Conservation (phyloP, 2,113 vertebrate species). For the Brevimyrus niger region DNA sequence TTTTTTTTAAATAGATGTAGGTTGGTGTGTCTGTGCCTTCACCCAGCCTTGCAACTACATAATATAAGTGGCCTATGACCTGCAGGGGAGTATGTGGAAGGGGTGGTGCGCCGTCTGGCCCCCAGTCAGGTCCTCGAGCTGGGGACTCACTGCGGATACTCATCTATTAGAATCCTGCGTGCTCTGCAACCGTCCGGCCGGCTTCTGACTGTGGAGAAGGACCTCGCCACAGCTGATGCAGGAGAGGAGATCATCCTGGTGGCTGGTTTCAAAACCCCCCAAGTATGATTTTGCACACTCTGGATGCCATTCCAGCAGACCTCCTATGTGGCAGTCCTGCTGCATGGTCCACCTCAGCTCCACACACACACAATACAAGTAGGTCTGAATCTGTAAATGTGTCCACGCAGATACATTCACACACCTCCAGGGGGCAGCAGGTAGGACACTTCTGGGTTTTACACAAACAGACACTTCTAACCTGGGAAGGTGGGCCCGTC, state of each 20-base stretch:
- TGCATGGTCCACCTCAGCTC: neutral
- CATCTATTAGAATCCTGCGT: conserved; percentile 46
- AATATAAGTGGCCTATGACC: neutral
- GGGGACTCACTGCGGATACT: conserved; percentile 56
- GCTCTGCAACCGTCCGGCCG: conserved; percentile 46
- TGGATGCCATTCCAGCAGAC: neutral
- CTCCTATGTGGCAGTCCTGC: neutral
- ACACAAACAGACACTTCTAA: neutral
- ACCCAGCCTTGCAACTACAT: neutral
- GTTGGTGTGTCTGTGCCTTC: neutral
- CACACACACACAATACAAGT: conserved; percentile 29
- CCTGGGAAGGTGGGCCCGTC: neutral
- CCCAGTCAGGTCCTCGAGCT: conserved; percentile 46
- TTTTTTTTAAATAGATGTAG: neutral
- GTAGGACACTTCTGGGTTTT: neutral
- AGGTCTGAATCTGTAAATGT: neutral
- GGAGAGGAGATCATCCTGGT: conserved; percentile 59
- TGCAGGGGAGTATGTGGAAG: conserved; percentile 46
- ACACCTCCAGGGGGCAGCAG: neutral
- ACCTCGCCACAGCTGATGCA: conserved; percentile 43
- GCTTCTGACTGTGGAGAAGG: conserved; percentile 54
- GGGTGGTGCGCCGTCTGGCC: conserved; percentile 32
- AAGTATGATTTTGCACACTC: conserved; percentile 24
- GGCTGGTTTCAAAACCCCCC: conserved; percentile 51
- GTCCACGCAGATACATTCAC: neutral